A percentile compares a stretch with the other conserved stretches of the same genome.
phyloP scores from a whole-genome alignment of 2,797 vertebrate species.

The Labroides dimidiatus region DNA sequence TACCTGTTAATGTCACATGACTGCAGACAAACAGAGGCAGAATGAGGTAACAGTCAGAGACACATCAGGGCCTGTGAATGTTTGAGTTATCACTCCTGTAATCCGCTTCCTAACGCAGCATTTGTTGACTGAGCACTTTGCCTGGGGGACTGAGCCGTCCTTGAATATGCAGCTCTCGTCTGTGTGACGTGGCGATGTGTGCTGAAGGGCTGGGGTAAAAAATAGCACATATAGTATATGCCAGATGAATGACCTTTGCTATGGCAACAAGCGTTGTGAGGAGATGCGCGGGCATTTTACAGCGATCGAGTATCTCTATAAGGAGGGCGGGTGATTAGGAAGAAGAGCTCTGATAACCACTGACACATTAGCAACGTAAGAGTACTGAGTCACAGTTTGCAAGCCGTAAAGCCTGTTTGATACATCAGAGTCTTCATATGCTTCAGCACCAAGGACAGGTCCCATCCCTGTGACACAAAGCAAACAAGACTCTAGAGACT shows the following conservation, averaged over 20 bases:
- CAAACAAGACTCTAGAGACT: not conserved
- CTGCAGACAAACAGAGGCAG: slow-evolving; percentile 6
- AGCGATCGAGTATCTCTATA: slow-evolving; percentile 28
- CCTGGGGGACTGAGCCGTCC: slow-evolving; percentile 43
- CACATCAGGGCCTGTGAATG: slow-evolving; percentile 17
- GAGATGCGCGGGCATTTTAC: slow-evolving; percentile 48
- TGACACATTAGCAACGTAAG: slow-evolving; percentile 48
- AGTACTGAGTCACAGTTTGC: slow-evolving; percentile 55
- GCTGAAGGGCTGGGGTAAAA: slow-evolving; percentile 54
- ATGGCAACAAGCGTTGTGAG: slow-evolving; percentile 60
- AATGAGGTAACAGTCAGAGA: slow-evolving; percentile 17
- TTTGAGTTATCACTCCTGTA: slow-evolving; percentile 37
- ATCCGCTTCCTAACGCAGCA: slow-evolving; percentile 27
- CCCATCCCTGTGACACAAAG: slow-evolving; percentile 20
- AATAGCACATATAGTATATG: slow-evolving; percentile 56
- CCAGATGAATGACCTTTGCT: slow-evolving; percentile 58
- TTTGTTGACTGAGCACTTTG: slow-evolving; percentile 44
- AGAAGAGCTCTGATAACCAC: slow-evolving; percentile 56
- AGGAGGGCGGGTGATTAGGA: slow-evolving; percentile 33
- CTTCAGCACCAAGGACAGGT: slow-evolving; percentile 73
- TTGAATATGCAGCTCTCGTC: slow-evolving; percentile 53
- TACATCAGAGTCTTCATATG: slow-evolving; percentile 14
- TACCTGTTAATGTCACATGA: not conserved
- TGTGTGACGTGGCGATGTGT: slow-evolving; percentile 36
- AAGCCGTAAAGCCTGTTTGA: slow-evolving; percentile 40